phyloP scores from a whole-genome alignment of 2,888 invertebrate genomes.

The Volucella inflata region DNA sequence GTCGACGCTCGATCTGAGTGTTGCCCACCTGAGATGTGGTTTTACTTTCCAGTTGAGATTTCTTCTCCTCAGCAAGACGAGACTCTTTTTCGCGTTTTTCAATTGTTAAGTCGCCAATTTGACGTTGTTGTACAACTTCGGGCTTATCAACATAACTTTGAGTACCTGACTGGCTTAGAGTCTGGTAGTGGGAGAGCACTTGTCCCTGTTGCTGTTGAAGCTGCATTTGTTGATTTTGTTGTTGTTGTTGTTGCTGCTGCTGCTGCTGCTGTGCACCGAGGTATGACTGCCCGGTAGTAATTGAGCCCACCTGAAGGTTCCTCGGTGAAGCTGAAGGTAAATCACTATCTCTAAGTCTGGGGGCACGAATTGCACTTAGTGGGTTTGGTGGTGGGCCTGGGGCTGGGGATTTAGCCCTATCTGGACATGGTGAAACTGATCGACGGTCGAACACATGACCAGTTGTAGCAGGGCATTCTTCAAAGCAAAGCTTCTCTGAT shows the following conservation, averaged over 20 bases:
- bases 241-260: conserved; percentile 78
- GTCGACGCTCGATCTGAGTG: conserved; percentile 87
- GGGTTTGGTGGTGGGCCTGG: conserved; percentile 89
- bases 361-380: conserved; percentile 86
- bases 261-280: conserved; percentile 79
- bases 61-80: conserved; percentile 82
- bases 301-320: conserved; percentile 81
- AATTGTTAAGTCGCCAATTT: conserved; percentile 84
- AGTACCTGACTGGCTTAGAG: conserved; percentile 83
- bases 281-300: conserved; percentile 83
- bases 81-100: conserved; percentile 84
- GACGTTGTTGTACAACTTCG: conserved; percentile 84
- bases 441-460: conserved; percentile 87
- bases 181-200: conserved; percentile 84
- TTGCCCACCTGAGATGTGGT: conserved; percentile 85
- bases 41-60: conserved; percentile 81
- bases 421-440: conserved; percentile 88
- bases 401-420: conserved; percentile 88
- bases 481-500: conserved; percentile 88
- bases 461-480: conserved; percentile 86
- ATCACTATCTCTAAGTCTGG: conserved; percentile 85
- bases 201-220: conserved; percentile 79
- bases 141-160: conserved; percentile 84
- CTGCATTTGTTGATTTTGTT: conserved; percentile 76
- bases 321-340: conserved; percentile 77